Base-by-base conservation (phyloP, 2,113 vertebrate species). In the Thalassoma bifasciatum region DNA sequence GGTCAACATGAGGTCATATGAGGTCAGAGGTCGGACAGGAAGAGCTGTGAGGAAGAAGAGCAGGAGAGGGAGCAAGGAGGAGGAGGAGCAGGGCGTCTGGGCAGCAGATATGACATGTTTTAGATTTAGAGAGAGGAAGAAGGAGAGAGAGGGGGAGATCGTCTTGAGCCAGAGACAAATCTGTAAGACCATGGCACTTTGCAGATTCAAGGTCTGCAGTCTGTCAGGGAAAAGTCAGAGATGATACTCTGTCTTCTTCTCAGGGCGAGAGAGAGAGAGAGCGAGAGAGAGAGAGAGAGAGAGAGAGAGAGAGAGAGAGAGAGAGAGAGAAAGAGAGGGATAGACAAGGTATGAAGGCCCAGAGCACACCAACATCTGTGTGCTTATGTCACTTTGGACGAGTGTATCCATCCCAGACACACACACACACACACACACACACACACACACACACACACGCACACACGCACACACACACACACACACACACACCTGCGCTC, bases 11-110 rank as follows among this genome's bases (percentile, higher is more conserved):
- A 96, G 91, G 92, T 93, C 94, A 88, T 93, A 93, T 93, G 94
- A 95, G 93, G 94, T 95, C 95, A 95, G 94, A 96, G 94, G 95
- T 95, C 93, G 91, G 91, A 95, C 93, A 92, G 93, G 91, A 87
- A 94, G 89, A 94, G 92, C 93, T 92, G 92, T 87, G 89, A 93
- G 86, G 91, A 94, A 92, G 92, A 94, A 81, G 75, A 88, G 83
- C 66, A 88, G 69, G 89, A 94, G 92, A 92, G 89, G 92, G 74
- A 63, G 62, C 17, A 84, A 72, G 88, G 61, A 46, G 44, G 89
- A 93, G 91, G 91, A 92, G 67, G 68, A 82, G 81, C 51, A 85
- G 79, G 89, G 89, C 75, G 63, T 87, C 88, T 89, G 86, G 83
- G 92, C 93, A 89, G 69, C 72, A 83, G 93, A 92, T 88, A 87